Evolutionary conservation across 2,113 vertebrate species (phyloP).

Genomic region (Lagopus leucura): DNA sequence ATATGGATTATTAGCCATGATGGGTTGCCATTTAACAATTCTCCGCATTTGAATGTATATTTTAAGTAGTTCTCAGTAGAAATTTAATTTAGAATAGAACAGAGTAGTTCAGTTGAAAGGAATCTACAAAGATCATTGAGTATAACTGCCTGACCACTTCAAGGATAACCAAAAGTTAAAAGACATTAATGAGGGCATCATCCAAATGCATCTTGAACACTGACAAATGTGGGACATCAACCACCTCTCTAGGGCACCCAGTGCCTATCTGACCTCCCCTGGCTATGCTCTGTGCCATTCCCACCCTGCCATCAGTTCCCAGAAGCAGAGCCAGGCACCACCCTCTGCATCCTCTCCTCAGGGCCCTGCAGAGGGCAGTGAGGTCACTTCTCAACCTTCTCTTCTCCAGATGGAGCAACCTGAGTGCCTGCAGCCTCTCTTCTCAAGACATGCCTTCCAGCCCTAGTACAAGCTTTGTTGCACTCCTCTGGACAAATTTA

Average conservation of each 20-base stretch:
- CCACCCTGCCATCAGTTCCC: background rate
- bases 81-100: background rate
- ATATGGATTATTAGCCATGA: background rate
- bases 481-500: background rate
- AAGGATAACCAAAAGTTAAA: background rate
- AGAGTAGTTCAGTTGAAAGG: background rate
- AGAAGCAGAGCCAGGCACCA: background rate
- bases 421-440: background rate
- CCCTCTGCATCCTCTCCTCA: background rate
- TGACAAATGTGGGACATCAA: background rate
- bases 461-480: background rate
- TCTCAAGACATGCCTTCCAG: background rate
- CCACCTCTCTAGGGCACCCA: background rate
- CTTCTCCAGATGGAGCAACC: background rate
- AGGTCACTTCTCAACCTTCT: background rate
- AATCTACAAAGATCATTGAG: background rate
- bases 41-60: background rate
- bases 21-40: background rate
- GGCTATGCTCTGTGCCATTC: background rate
- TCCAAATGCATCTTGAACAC: background rate
- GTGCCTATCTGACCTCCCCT: background rate
- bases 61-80: background rate
- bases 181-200: background rate
- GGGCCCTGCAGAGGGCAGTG: background rate
- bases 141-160: background rate